Base-by-base conservation (phyloP, 2,888 invertebrate genomes). In the Nowickia ferox region DNA sequence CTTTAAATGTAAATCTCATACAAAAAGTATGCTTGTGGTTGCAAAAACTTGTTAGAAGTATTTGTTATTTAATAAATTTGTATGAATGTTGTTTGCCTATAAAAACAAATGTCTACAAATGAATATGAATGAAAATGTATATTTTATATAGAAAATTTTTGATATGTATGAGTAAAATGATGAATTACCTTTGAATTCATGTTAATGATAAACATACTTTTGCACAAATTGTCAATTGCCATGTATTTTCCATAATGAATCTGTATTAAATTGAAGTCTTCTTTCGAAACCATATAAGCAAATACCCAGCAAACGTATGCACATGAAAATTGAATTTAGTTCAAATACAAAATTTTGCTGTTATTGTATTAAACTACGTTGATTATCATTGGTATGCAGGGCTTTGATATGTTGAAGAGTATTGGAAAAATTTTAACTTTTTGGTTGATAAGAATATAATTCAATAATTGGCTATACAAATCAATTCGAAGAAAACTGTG, bases 181-280 rank as follows among this genome's bases (percentile, higher is more conserved):
- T 61, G 51, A 40, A 53, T 63, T 65, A 53, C 9, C 1, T 42
- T 19, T 61, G 61, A 59, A 40, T 42, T 9, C 30, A 51, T 61
- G 17, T 66, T 57, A 80, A 80, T 74, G 74, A 80, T 59, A 74
- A 57, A 74, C 10, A 63, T 17, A 22, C 48, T 66, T 6, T 66
- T 57, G 51, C 46, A 48, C 79, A 57, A 57, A 72, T 80, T 72
- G 79, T 80, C 72, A 72, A 80, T 72, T 80, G 44, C 30, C 22
- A 65, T 55, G 71, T 65, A 63, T 71, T 68, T 68, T 61, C n/a
- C 17, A 40, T 40, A 11, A 4, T 9, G 9, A 17, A 53, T 17
- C 2, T 42, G 9, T 48, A 22, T 40, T 13, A 48, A 48, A 61
- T 74, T 19, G 19, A 48, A 38, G 13, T 46, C n/a, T 46, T 17